A percentile compares a stretch with the other conserved stretches of the same genome.
Conservation (phyloP, 1,140 invertebrate genomes). For the Berghia stephanieae region DNA sequence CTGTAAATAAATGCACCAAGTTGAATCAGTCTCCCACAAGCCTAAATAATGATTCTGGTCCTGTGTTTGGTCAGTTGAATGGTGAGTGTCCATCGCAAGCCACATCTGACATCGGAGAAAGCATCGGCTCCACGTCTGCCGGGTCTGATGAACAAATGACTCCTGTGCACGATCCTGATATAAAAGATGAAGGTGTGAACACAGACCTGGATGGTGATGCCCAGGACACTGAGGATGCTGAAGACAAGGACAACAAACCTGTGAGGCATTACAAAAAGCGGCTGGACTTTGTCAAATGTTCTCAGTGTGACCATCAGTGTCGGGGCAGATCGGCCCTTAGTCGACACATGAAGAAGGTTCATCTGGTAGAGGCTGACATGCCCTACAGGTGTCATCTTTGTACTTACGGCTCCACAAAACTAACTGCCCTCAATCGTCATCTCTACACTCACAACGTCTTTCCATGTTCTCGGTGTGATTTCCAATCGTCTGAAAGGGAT, state of each 20-base stretch:
- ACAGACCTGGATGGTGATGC: conserved; percentile 29
- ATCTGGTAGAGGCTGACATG: conserved; percentile 32
- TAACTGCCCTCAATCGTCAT: conserved; percentile 49
- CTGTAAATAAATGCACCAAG: too few species aligned
- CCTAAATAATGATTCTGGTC: not conserved
- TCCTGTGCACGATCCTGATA: conserved; percentile 21
- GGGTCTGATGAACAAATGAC: conserved; percentile 29
- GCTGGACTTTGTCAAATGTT: conserved; percentile 37
- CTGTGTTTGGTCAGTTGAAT: not conserved
- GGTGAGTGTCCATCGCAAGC: conserved; percentile 25
- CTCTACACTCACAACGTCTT: conserved; percentile 51
- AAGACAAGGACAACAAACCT: conserved; percentile 33
- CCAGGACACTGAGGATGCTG: conserved; percentile 10
- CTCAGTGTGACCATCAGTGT: conserved; percentile 35
- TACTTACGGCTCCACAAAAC: conserved; percentile 50
- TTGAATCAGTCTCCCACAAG: not conserved
- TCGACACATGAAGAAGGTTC: conserved; percentile 42
- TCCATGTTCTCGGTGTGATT: conserved; percentile 54
- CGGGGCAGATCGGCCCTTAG: conserved; percentile 37
- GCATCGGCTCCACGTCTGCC: conserved; percentile 30
- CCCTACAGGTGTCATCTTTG: conserved; percentile 49
- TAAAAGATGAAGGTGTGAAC: conserved; percentile 22
- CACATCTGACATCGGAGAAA: conserved; percentile 31
- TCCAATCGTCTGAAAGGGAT: conserved; percentile 45
- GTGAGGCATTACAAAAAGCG: conserved; percentile 36